Base-by-base conservation (phyloP, 2,888 invertebrate genomes). In the Cataglyphis livida region DNA sequence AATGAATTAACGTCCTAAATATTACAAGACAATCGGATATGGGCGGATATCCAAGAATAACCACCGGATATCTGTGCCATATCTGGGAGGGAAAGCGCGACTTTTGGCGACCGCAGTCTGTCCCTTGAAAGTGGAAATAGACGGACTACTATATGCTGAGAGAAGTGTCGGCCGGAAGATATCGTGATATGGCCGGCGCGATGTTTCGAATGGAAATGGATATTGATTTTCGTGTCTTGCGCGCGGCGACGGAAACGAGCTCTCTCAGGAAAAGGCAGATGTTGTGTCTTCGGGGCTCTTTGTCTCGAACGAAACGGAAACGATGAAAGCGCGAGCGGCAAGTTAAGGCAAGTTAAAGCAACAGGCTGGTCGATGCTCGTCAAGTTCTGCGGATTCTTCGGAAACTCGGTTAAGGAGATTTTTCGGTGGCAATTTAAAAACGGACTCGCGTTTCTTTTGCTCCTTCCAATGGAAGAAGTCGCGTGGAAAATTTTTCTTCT, bases 181-280 rank as follows among this genome's bases (percentile, higher is more conserved):
- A 25, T 18, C 32, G 70, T 21, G 68, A 68, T 68, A 41, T 35
- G 21, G 41, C 21, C 10, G 32, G 32, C 32, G 35, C 35, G 78
- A 59, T 70, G 59, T 70, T 78, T 70, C 78, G 44, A 78, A 70
- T 68, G 70, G 70, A 79, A 79, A 79, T 79, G 70, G 78, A 70
- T 79, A 79, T 79, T 79, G 78, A 79, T 79, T 79, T 79, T 79
- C 78, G 71, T 71, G n/a, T 15, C 51, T 44, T 3, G 25, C 54
- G 38, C 66, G 10, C 35, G 48, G 41, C 38, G 25, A 15, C 25
- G 64, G 64, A 78, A 78, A 57, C 59, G 32, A 68, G 21, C 32
- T 59, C 44, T 54, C 44, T 21, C 21, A 18, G 15, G 41, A 61
- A 71, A 59, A 59, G 64, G 32, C 41, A 59, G 66, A 44, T 44